Conservation (phyloP, 2,888 invertebrate genomes). For the Sinhomidia bicolor region DNA sequence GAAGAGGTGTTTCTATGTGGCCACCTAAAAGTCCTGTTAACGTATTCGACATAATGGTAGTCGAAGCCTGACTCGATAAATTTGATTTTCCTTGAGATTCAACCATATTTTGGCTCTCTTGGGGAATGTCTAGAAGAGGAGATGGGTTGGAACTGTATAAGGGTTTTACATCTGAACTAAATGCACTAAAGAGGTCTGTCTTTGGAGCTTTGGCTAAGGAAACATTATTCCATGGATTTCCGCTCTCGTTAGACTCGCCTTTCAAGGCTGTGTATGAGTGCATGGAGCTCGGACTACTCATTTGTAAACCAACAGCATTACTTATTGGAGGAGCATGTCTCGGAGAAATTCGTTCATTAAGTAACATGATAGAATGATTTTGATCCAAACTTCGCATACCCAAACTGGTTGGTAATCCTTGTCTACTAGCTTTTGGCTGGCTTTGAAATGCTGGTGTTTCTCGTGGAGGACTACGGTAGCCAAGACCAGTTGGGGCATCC, state of each 20-base stretch:
- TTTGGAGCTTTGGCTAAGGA: slow-evolving; percentile 37
- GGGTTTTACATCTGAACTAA: slow-evolving; percentile 41
- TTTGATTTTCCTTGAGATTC: background rate
- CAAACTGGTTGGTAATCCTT: background rate
- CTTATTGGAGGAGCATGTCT: background rate
- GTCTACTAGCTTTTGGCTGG: background rate
- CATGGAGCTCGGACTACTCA: background rate
- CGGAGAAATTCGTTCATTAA: background rate
- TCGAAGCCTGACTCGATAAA: background rate
- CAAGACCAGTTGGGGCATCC: background rate
- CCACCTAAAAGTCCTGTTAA: background rate
- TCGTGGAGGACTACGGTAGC: background rate
- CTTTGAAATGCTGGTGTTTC: background rate
- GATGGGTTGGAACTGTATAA: slow-evolving; percentile 26
- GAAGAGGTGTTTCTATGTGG: background rate
- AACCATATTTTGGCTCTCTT: background rate
- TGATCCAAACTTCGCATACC: background rate
- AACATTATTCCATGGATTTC: background rate
- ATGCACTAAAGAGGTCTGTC: slow-evolving; percentile 59
- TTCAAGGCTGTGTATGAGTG: background rate
- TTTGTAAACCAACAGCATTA: background rate
- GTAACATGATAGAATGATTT: background rate
- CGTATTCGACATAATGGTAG: background rate
- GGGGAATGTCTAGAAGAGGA: background rate
- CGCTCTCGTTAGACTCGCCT: background rate